A percentile compares a stretch with the other conserved stretches of the same genome.
Evolutionary conservation across 2,797 vertebrate species (phyloP).

Genomic region (Eulemur mongoz): DNA sequence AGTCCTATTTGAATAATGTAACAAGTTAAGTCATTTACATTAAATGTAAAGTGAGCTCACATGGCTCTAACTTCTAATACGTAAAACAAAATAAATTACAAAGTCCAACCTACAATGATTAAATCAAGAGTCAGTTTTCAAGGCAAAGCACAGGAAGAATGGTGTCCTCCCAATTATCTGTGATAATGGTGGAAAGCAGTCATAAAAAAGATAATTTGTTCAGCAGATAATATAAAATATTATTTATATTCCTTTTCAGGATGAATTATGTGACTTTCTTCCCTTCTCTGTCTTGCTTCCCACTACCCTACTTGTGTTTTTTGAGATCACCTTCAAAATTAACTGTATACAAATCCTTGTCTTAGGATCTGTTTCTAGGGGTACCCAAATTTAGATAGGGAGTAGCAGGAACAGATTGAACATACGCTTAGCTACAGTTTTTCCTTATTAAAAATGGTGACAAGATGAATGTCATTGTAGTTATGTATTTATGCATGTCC

Average conservation of each 20-base stretch:
- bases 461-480: background rate
- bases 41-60: background rate
- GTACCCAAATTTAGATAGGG: background rate
- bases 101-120: background rate
- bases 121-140: background rate
- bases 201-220: conserved; percentile 12
- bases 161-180: background rate
- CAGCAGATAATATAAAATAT: background rate
- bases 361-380: background rate
- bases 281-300: background rate
- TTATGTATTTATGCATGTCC: background rate
- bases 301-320: background rate
- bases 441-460: background rate
- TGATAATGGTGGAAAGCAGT: conserved; percentile 20
- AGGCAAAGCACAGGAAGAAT: background rate
- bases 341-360: background rate
- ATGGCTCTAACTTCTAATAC: background rate
- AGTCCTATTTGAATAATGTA: conserved; percentile 29
- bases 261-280: background rate
- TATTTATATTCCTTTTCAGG: conserved; percentile 25
- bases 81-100: conserved; percentile 34
- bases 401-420: background rate
- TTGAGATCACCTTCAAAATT: background rate
- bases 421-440: background rate
- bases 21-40: background rate